Percentiles rank a stretch among this genome's conserved stretches.
phyloP scores from a whole-genome alignment of 2,888 invertebrate species.

The Diarsia dahlii region DNA sequence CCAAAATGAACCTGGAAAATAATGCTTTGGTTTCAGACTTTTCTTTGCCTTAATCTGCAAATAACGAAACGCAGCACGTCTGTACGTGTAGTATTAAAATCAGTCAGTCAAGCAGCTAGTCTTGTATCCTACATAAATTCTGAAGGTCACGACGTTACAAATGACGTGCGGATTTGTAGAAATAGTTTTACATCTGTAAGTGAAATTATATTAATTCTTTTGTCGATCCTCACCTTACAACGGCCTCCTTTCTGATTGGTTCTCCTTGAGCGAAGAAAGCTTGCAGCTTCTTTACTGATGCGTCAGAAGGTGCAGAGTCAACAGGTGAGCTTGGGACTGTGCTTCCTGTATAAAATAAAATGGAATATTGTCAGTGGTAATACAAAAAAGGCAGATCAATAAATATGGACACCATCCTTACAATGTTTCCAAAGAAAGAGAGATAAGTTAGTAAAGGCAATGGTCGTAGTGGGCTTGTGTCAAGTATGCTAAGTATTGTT shows the following conservation, averaged over 20 bases:
- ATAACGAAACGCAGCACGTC: no score
- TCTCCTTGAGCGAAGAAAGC: conserved; percentile 94
- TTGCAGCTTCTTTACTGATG: conserved; percentile 92
- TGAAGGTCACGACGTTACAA: no score
- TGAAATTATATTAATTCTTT: not conserved
- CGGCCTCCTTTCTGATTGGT: conserved; percentile 91
- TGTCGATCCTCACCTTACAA: conserved; percentile 79
- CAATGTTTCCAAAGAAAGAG: no score
- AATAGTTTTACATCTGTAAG: not conserved
- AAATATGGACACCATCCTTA: no score
- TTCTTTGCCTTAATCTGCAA: not conserved
- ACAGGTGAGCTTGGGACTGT: conserved; percentile 85
- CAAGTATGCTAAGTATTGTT: no score
- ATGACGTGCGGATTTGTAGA: not conserved
- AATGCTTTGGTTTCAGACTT: not conserved
- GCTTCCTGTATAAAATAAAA: conserved; percentile 71
- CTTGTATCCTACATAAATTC: no score
- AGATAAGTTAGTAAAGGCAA: no score
- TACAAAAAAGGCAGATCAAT: not conserved
- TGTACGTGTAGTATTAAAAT: no score
- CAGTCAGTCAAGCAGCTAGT: no score
- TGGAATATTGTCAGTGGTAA: not conserved
- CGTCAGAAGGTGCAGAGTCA: conserved; percentile 83
- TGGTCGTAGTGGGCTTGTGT: no score
- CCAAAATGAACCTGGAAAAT: conserved; percentile 89